Conservation (phyloP, 2,113 vertebrate species). For the Clinocottus analis region DNA sequence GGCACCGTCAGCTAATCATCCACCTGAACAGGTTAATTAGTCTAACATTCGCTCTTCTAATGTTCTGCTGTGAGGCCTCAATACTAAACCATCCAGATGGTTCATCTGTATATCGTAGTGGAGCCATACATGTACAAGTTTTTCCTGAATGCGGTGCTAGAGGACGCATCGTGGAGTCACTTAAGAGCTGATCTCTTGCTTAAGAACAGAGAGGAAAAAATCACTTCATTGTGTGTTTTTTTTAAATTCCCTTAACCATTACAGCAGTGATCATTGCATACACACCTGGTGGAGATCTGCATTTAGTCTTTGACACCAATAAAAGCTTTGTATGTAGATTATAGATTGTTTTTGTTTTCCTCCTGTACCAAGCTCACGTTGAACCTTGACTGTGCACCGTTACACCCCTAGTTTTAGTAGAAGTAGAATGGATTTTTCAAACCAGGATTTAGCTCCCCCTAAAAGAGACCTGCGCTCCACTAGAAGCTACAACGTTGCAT, state of each 20-base stretch:
- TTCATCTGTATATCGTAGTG: not conserved
- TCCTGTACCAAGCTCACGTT: not conserved
- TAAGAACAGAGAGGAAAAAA: too few relatives aligned
- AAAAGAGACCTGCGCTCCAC: not conserved
- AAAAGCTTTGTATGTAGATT: not conserved
- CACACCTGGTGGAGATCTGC: not conserved
- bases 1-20: not conserved
- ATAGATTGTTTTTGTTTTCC: too few relatives aligned
- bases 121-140: not conserved
- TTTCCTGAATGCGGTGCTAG: not conserved
- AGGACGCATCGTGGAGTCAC: not conserved
- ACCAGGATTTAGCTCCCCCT: not conserved
- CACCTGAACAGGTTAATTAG: conserved; percentile 1
- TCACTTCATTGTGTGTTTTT: too few relatives aligned
- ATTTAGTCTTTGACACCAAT: not conserved
- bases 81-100: not conserved
- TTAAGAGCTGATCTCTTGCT: too few relatives aligned
- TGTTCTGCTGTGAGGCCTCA: not conserved
- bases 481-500: not conserved
- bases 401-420: not conserved
- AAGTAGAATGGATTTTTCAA: not conserved
- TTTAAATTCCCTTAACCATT: too few relatives aligned
- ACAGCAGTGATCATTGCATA: not conserved
- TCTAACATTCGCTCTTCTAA: not conserved
- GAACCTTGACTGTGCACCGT: not conserved